Evolutionary conservation across 2,113 vertebrate genomes (phyloP).

Genomic region (Chrysochloris asiatica): DNA sequence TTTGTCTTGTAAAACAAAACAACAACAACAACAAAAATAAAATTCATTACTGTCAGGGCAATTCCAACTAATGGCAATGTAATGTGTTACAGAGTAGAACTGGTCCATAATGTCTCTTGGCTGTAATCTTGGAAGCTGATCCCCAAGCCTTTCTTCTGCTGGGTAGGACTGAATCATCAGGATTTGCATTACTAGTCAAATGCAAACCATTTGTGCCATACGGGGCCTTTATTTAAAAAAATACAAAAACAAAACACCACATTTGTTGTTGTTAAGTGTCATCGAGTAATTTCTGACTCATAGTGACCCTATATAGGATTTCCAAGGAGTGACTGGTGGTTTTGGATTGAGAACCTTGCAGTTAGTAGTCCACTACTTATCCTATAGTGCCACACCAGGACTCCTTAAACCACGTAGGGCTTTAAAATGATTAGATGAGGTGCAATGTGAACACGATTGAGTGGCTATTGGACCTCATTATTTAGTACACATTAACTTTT

Average conservation of each 20-base stretch:
- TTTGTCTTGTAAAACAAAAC: neutral
- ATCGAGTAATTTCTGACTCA: too few relatives aligned
- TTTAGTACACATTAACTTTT: neutral
- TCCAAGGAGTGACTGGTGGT: too few relatives aligned
- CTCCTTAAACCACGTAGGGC: neutral
- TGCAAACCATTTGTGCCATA: neutral
- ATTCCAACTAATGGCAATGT: neutral
- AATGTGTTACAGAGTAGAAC: neutral
- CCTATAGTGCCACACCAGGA: too few relatives aligned
- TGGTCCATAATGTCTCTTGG: neutral
- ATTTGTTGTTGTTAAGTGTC: too few relatives aligned
- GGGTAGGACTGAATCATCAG: neutral
- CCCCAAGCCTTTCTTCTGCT: neutral
- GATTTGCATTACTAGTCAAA: neutral
- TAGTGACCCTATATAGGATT: too few relatives aligned
- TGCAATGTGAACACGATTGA: neutral
- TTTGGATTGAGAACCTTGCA: too few relatives aligned
- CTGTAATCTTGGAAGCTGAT: neutral
- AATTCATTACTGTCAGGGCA: too few relatives aligned
- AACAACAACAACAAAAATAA: too few relatives aligned
- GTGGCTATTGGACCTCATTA: neutral
- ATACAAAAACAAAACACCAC: too few relatives aligned
- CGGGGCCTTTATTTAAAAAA: neutral
- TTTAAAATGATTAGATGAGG: neutral
- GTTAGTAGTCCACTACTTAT: too few relatives aligned